A percentile compares a stretch with the other conserved stretches of the same genome.
These are phyloP conservation scores for Chironomus tentans DNA, from an alignment of 2,888 invertebrate genomes.

Conservation along the genomic window DNA sequence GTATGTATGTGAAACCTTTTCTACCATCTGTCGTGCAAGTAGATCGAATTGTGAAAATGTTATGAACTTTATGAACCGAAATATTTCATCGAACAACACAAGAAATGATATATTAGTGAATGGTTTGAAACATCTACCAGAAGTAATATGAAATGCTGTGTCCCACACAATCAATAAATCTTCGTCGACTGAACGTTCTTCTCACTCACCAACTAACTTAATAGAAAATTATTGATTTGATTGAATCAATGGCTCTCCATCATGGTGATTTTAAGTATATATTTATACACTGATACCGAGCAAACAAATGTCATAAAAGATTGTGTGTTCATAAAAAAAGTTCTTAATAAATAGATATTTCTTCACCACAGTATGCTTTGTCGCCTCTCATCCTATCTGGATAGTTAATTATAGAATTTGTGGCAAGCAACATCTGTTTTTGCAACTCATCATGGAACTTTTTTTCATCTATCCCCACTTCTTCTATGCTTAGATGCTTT, in stretches of 20 bases:
- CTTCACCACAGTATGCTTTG: too few relatives aligned
- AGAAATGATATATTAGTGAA: background rate
- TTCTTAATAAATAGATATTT: too few relatives aligned
- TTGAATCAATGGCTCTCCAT: background rate
- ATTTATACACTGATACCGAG: too few relatives aligned
- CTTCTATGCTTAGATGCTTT: too few relatives aligned
- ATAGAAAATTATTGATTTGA: conserved; percentile 19
- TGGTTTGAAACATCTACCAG: background rate
- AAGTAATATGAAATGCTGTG: background rate
- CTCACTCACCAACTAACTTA: conserved; percentile 5
- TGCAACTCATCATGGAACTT: too few relatives aligned
- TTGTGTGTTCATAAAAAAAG: too few relatives aligned
- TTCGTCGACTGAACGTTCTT: background rate
- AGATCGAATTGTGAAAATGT: conserved; percentile 13
- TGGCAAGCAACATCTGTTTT: too few relatives aligned
- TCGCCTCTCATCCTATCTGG: too few relatives aligned
- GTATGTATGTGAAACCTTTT: background rate
- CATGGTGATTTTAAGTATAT: too few relatives aligned
- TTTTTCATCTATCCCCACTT: too few relatives aligned
- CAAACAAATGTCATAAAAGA: too few relatives aligned
- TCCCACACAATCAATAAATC: conserved; percentile 23
- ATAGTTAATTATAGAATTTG: too few relatives aligned
- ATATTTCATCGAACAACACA: background rate
- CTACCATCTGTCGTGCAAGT: conserved; percentile 18
- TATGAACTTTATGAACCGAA: conserved; percentile 16